Conservation (phyloP, 2,797 vertebrate species). For the Molossus molossus region DNA sequence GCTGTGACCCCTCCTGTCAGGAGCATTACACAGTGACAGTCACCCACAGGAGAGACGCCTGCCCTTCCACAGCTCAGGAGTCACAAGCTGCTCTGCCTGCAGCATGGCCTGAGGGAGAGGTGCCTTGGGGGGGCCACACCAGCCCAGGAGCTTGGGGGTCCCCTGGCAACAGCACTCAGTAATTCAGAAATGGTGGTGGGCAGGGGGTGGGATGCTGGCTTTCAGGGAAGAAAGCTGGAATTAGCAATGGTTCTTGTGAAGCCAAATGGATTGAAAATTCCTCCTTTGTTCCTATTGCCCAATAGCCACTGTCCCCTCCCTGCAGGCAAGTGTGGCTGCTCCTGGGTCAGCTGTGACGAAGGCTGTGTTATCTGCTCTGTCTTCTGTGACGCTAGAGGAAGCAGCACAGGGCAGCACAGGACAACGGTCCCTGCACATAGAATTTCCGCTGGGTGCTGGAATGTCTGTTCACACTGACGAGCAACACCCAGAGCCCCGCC, state of each 20-base stretch:
- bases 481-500: not conserved
- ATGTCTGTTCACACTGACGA: not conserved
- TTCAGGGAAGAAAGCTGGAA: not conserved
- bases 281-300: not conserved
- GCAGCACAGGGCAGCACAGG: not conserved
- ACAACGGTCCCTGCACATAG: not conserved
- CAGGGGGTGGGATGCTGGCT: not conserved
- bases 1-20: not conserved
- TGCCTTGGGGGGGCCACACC: not conserved
- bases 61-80: not conserved
- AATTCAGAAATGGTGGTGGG: not conserved
- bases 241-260: not conserved
- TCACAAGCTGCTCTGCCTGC: not conserved
- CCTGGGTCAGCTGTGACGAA: constrained; percentile 22
- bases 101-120: not conserved
- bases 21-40: not conserved
- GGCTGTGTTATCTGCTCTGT: not conserved
- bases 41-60: not conserved
- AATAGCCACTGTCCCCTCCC: not conserved
- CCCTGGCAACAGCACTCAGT: not conserved
- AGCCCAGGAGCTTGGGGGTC: not conserved
- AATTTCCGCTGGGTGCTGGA: not conserved
- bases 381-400: not conserved
- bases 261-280: not conserved
- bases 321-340: not conserved